A percentile compares a stretch with the other conserved stretches of the same genome.
phyloP scores from a whole-genome alignment of 37 sponge, comb jelly and placozoan genomes.

The Beroe ovata region DNA sequence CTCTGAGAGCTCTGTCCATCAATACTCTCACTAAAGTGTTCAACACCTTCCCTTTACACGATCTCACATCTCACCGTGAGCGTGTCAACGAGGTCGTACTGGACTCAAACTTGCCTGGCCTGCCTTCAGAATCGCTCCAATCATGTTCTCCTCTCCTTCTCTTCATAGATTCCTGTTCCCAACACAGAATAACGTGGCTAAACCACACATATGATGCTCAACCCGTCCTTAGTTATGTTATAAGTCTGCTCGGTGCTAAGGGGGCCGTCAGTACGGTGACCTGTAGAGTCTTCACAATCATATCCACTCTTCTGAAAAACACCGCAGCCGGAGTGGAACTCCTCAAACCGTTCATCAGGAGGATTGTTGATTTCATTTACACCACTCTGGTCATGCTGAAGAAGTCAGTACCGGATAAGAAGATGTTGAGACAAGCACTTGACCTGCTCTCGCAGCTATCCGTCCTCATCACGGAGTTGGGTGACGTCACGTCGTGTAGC shows the following conservation, averaged over 20 bases:
- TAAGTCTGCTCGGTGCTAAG: conserved; percentile 15
- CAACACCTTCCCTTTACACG: conserved; percentile 42
- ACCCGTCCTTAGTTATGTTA: background rate
- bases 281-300: conserved; percentile 43
- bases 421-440: conserved; percentile 22
- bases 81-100: conserved; percentile 6
- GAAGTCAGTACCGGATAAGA: background rate
- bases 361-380: conserved; percentile 11
- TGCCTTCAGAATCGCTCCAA: conserved; percentile 42
- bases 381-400: background rate
- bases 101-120: background rate
- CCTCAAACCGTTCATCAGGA: background rate
- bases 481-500: background rate
- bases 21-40: conserved; percentile 10
- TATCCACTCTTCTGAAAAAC: conserved; percentile 2
- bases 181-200: background rate
- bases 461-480: background rate
- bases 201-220: background rate
- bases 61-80: background rate
- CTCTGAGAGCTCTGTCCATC: conserved; percentile 55
- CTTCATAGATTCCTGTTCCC: conserved; percentile 39
- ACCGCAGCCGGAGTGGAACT: background rate
- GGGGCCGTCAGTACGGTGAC: background rate
- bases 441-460: conserved; percentile 51
- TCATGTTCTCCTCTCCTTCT: conserved; percentile 45